phyloP scores from a whole-genome alignment of 2,113 vertebrate genomes.

The Noturus placidus region DNA sequence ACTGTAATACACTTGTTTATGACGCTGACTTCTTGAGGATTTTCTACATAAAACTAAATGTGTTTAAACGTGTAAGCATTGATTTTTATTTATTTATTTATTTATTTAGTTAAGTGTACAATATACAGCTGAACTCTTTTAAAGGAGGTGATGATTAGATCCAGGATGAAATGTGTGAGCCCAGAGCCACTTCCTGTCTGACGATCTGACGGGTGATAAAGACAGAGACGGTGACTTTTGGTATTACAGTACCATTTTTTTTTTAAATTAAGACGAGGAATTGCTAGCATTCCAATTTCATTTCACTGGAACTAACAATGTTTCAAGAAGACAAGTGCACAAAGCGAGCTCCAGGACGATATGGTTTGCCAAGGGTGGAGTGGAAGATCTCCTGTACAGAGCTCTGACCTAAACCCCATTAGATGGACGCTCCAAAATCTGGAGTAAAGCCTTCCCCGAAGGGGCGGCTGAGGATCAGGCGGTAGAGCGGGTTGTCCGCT shows the following conservation, averaged over 20 bases:
- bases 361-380: background rate
- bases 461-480: no score
- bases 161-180: background rate
- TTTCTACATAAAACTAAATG: background rate
- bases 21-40: background rate
- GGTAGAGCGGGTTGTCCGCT: no score
- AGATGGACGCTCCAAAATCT: background rate
- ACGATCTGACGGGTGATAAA: background rate
- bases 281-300: no score
- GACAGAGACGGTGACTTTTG: background rate
- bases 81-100: background rate
- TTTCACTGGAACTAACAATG: background rate
- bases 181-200: constrained; percentile 9
- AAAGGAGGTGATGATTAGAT: background rate
- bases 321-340: background rate
- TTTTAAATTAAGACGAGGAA: background rate
- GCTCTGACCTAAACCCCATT: background rate
- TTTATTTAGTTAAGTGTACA: background rate
- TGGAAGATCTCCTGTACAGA: background rate
- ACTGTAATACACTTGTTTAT: background rate
- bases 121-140: background rate
- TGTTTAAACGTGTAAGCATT: background rate
- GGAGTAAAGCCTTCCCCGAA: background rate
- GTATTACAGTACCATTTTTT: background rate
- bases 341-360: background rate